Evolutionary conservation across 2,888 invertebrate species (phyloP), one percentile per base, ranked within the genome.

Genomic region (Crematogaster levior): DNA sequence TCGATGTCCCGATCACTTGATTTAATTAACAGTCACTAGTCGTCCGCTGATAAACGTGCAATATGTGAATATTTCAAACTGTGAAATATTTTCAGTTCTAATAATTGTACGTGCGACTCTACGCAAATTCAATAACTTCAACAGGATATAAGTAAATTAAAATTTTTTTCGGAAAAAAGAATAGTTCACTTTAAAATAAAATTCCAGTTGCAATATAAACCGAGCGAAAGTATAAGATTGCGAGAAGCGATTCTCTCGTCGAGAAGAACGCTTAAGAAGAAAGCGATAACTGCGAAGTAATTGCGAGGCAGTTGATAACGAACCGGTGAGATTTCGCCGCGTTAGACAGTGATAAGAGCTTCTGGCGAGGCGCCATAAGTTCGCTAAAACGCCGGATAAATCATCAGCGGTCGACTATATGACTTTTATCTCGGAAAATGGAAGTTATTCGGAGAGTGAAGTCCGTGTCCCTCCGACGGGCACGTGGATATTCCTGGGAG

Each of bases 321-420:
- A 73, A 58, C 34, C 48, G n/a, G 34, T 10, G 60, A 37, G 37
- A 74, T 60, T 60, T 58, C 15, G 48, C 72, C 37, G 60, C n/a
- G 48, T 27, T 24, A 60, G 48, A 58, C 46, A 60, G 5, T 46
- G 80, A 73, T 80, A 80, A 80, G 74, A 10, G 27, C 3, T 46
- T n/a, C 58, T 73, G 74, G 80, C 80, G 30, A 53, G 10, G 21
- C 30, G 70, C 68, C 68, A 68, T 37, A 48, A 73, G 34, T 51
- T 40, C 40, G 56, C 43, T 34, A 43, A 77, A 43, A 48, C 24
- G 7, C 7, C 12, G 24, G 56, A 77, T 77, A 58, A 70, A 70
- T 79, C 77, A 68, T 77, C 56, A 77, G 77, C 56, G 70, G 70
- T 70, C 77, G 77, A 56, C 77, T 70, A 24, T 18, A 21, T 34